Percentiles rank a stretch among this genome's conserved stretches.
Conservation (phyloP, 92 coral and sea anemone genomes). For the Metridium senile region DNA sequence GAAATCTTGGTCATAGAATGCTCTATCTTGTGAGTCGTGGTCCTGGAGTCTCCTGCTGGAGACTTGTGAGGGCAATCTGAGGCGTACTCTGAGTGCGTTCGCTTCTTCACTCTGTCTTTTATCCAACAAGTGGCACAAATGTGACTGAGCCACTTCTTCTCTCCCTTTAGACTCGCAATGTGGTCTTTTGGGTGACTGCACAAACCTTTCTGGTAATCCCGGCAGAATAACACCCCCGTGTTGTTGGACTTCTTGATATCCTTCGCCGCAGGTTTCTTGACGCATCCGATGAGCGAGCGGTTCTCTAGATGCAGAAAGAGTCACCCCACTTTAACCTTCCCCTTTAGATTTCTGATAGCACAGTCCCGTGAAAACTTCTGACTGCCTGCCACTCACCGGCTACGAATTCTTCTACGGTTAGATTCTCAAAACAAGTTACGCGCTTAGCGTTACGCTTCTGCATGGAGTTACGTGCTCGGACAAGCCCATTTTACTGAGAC, state of each 20-base stretch:
- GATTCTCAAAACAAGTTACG: conserved; percentile 37
- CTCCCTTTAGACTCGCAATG: conserved; percentile 17
- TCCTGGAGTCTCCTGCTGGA: not conserved
- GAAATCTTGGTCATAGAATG: no score
- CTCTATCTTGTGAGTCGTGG: not conserved
- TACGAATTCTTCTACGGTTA: conserved; percentile 35
- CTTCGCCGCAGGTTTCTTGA: not conserved
- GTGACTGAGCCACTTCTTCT: conserved; percentile 25
- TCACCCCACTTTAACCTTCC: conserved; percentile 24
- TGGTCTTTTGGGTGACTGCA: conserved; percentile 27
- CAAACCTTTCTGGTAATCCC: conserved; percentile 16
- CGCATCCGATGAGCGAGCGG: conserved; percentile 22
- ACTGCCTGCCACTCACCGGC: conserved; percentile 44
- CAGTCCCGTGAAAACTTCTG: conserved; percentile 17
- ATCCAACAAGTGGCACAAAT: conserved; percentile 48
- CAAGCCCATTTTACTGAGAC: no score
- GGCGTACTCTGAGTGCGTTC: conserved; percentile 3
- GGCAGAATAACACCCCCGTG: conserved; percentile 26
- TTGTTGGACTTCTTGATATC: not conserved
- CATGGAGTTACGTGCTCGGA: no score
- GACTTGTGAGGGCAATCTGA: conserved; percentile 16
- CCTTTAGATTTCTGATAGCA: conserved; percentile 23
- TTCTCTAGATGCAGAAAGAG: conserved; percentile 36
- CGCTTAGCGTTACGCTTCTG: no score
- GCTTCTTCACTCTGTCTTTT: not conserved